Base-by-base conservation (phyloP, 2,888 invertebrate species). In the Exephanes ischioxanthus region DNA sequence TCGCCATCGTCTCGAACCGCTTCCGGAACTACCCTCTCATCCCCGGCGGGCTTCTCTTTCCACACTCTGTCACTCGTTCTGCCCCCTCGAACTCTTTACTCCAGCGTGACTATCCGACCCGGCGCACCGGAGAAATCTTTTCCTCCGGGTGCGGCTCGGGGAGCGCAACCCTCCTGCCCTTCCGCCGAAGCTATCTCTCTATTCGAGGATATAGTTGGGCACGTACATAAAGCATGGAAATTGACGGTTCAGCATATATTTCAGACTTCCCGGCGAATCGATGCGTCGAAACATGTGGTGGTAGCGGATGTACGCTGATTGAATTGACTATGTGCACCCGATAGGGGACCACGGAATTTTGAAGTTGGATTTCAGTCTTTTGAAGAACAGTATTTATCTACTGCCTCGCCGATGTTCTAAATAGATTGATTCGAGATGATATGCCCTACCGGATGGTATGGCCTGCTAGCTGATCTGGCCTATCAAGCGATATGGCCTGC, bases 121-220 rank as follows among this genome's bases (percentile, higher is more conserved):
- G 66, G 14, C 66, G 76, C 76, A 68, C 41, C 26, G 67, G 53
- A 61, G 63, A 86, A 86, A 79, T 58, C 81, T 78, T 81, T 84
- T 61, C 71, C 55, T 72, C 19, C 63, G 61, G 16, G 1, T 61
- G 51, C 72, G 41, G 58, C 45, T 14, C 53, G 4, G 26, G 26
- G 41, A 3, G 45, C 41, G 1, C 30, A 19, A 66, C 16, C 3
- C 9, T 70, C 33, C 37, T 58, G 26, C 26, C 41, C 45, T 66
- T 48, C 55, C 30, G 16, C 66, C 11, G 41, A 58, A 80, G 63
- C 66, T 72, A 78, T 78, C 77, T 81, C 71, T 80, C 68, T 58
- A 81, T 81, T 73, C 73, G 58, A 58, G 73, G 72, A 80, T 80
- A 72, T 80, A 72, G 80, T 66, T 66, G 80, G 66, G 51, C 80